These are phyloP conservation scores for Gorsachius magnificus DNA, from an alignment of 2,797 vertebrate species.

Conservation along the genomic window DNA sequence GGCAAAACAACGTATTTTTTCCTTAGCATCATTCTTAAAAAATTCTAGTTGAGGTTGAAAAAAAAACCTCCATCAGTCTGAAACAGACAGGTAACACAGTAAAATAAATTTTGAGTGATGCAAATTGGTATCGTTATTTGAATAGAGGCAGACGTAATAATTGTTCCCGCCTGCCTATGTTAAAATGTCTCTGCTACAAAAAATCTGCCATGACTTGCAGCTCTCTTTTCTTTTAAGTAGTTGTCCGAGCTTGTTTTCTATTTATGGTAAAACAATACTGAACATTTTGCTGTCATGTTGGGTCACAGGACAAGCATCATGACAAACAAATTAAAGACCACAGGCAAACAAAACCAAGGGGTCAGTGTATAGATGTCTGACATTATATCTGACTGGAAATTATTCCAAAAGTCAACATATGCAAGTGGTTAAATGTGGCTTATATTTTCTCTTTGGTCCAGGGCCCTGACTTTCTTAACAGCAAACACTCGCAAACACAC, in stretches of 20 bases:
- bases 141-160: conserved; percentile 27
- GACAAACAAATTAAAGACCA: not conserved
- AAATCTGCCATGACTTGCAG: not conserved
- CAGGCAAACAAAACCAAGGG: not conserved
- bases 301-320: conserved; percentile 7
- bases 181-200: not conserved
- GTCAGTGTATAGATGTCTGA: not conserved
- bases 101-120: conserved; percentile 9
- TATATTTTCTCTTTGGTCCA: conserved; percentile 46
- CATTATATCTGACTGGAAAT: conserved; percentile 6
- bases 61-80: not conserved
- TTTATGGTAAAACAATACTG: not conserved
- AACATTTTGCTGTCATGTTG: not conserved
- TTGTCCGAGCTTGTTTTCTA: not conserved
- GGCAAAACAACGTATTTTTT: not conserved
- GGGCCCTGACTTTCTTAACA: conserved; percentile 18
- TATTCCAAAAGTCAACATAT: conserved; percentile 42
- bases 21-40: not conserved
- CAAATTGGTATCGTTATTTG: conserved; percentile 20
- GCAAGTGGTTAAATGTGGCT: conserved; percentile 33
- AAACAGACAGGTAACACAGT: conserved; percentile 28
- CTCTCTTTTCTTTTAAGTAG: not conserved
- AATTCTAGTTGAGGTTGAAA: not conserved
- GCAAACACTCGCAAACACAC: conserved; percentile 10
- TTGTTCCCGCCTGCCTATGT: not conserved